Evolutionary conservation across 2,888 invertebrate genomes (phyloP), one percentile per base, ranked within the genome.

Genomic region (Dryococelus australis): DNA sequence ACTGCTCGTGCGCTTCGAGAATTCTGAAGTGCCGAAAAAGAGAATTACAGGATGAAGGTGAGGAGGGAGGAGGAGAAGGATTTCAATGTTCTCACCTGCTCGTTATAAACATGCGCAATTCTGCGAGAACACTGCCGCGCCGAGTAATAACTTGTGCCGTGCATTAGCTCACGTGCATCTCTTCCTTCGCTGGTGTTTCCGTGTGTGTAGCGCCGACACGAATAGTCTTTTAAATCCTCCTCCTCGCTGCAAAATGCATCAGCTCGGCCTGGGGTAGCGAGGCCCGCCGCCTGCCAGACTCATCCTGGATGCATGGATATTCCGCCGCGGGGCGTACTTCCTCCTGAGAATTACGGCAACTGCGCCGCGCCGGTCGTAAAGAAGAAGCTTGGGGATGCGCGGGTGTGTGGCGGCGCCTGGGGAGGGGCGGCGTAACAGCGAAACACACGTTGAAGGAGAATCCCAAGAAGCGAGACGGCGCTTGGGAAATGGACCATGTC

Each of bases 141-240:
- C 12, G 47, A 47, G 47, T 47, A 16, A 47, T 47, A 47, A 47
- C 35, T 47, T 16, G 12, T 47, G 1, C 47, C 47, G 2, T 47
- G 47, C 47, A 47, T 47, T 47, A 47, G 47, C 8, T 47, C 47
- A 13, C 47, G 47, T 47, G 47, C 47, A 16, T 16, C 10, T 47
- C 47, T 47, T 47, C 47, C 47, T 47, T 47, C 47, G 12, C 47
- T 8, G 47, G 35, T 35, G 35, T 35, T 35, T 51, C 12, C 12
- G 65, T 24, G n/a, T n/a, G 8, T 65, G 24, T 65, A n/a, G 10
- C 65, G 65, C 65, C 65, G 65, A n/a, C 65, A 65, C 65, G 65
- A n/a, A n/a, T 24, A 65, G 65, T 65, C 24, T 65, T 65, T 65
- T 65, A 65, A 65, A 65, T 65, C 65, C 65, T 65, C 65, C 65